These are phyloP conservation scores for Ceratina japonica DNA, from an alignment of 1,140 invertebrate species.

Conservation along the genomic window DNA sequence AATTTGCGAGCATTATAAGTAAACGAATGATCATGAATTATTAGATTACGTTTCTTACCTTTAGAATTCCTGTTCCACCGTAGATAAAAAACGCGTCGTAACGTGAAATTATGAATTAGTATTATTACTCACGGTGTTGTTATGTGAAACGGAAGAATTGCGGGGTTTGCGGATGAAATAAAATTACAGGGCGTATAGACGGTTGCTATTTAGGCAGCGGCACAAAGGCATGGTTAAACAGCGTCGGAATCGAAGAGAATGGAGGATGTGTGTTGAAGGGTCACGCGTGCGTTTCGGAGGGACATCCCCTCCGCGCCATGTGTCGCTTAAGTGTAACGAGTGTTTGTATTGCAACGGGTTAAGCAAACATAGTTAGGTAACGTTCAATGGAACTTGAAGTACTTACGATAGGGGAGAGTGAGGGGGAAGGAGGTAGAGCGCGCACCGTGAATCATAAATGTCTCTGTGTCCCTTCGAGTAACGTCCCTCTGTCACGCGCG, in stretches of 20 bases:
- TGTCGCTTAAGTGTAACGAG: constrained; percentile 50
- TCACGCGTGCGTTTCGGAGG: constrained; percentile 12
- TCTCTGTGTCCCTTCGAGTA: constrained; percentile 34
- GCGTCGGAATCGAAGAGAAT: constrained; percentile 13
- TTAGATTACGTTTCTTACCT: background rate
- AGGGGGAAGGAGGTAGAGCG: constrained; percentile 17
- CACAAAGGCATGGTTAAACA: constrained; percentile 21
- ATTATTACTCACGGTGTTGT: too few species aligned
- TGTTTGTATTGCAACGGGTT: constrained; percentile 46
- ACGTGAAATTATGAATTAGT: background rate
- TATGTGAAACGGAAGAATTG: too few species aligned
- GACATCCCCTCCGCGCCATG: constrained; percentile 24
- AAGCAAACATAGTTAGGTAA: constrained; percentile 46
- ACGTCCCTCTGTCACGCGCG: constrained; percentile 18
- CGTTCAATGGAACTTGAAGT: constrained; percentile 45
- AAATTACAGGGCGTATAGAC: too few species aligned
- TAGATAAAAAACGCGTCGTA: background rate
- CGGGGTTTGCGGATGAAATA: background rate
- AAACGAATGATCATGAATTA: constrained; percentile 26
- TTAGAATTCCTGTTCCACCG: too few species aligned
- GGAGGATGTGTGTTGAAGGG: constrained; percentile 15
- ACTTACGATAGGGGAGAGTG: constrained; percentile 32
- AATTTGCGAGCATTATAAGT: constrained; percentile 16
- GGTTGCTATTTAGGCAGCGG: too few species aligned
- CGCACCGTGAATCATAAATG: constrained; percentile 43